These are phyloP conservation scores for Galeopsomyia nigrocyanea DNA, from an alignment of 2,888 invertebrate genomes.

Conservation along the genomic window DNA sequence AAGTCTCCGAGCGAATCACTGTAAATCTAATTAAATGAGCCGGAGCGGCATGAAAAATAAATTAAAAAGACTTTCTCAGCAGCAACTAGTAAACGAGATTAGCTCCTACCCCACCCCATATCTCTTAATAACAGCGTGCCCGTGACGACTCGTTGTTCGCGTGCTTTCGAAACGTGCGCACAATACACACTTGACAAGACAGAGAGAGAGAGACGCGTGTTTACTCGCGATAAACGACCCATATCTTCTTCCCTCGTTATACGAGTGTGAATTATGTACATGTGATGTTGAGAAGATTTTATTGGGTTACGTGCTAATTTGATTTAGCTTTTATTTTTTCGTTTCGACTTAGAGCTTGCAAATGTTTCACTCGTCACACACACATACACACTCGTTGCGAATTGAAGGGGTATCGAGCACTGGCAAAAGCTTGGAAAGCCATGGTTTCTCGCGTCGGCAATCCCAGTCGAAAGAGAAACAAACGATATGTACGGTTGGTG, in stretches of 20 bases:
- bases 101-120: conserved; percentile 16
- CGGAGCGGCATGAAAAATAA: conserved; percentile 4
- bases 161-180: conserved; percentile 6
- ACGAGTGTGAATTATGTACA: conserved; percentile 28
- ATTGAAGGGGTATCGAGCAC: no score
- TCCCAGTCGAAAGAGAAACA: conserved; percentile 27
- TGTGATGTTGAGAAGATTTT: no score
- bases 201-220: conserved; percentile 18
- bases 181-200: background rate
- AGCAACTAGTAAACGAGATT: no score
- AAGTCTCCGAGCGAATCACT: conserved; percentile 5
- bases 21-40: conserved; percentile 27
- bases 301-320: no score
- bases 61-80: conserved; percentile 20
- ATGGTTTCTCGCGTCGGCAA: background rate
- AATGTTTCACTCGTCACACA: no score
- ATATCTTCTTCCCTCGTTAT: conserved; percentile 6
- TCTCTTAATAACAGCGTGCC: conserved; percentile 33
- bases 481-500: background rate
- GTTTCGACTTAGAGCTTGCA: no score
- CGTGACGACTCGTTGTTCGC: conserved; percentile 9
- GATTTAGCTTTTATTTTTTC: no score
- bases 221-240: conserved; percentile 36
- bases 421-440: background rate
- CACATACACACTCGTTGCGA: no score